Base-by-base conservation (phyloP, 1,140 invertebrate species). In the Copidosoma floridanum region DNA sequence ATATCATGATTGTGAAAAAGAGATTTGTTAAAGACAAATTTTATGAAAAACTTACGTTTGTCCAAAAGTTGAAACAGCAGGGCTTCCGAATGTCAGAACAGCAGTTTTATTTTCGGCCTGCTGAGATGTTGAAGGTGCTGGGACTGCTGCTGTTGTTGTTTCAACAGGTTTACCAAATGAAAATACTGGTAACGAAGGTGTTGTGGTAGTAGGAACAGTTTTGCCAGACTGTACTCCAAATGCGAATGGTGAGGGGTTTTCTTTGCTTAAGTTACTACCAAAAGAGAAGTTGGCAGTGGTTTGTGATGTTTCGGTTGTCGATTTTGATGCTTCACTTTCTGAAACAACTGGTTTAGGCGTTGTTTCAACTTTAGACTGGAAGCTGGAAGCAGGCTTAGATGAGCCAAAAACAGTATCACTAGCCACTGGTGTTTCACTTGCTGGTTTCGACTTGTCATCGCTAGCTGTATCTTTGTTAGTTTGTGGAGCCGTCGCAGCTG, bases 91-190 rank as follows among this genome's bases (percentile, higher is more conserved):
- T 6, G 32, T 16, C 14, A 52, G 8, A 11, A 12, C 12, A 23
- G 26, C 37, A 11, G 40, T 14, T 11, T 57, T 62, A 23, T 21
- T 56, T 47, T 57, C 54, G 24, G 21, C 8, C 20, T 35, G 41
- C 16, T 3, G 21, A 8, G 14, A 2, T 16, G 43, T 3, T 12
- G 32, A n/a, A 8, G 41, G 11, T 3, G 14, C 8, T 27, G 41
- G n/a, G 1, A n/a, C 12, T 27, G 11, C 21, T 12, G 55, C 35
- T 24, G 44, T 41, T 12, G 41, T 2, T 2, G 52, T 0, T 11
- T 48, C 50, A 8, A 32, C 44, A 23, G 55, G 29, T 16, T 16
- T 16, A 41, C 38, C 38, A 41, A 41, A 41, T 10, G 16, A 14
- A 16, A 41, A 41, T 5, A 41, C 10, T 16, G 57, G 41, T 10